phyloP scores from a whole-genome alignment of 2,797 vertebrate genomes.

The Antennarius maculatus region DNA sequence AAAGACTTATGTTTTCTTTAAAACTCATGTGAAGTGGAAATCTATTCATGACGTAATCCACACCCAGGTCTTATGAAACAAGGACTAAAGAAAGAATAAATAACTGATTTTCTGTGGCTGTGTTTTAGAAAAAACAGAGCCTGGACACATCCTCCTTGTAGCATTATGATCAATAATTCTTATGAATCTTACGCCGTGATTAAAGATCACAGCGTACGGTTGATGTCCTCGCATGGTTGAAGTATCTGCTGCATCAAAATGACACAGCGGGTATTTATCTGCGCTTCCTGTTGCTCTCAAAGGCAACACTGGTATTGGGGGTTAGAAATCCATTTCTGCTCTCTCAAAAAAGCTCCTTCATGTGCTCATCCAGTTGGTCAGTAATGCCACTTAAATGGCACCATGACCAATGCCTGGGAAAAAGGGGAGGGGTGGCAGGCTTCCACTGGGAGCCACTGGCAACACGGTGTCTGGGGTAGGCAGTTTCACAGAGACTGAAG shows the following conservation, averaged over 20 bases:
- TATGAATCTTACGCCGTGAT: background rate
- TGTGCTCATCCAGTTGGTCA: constrained; percentile 74
- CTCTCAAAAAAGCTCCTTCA: constrained; percentile 77
- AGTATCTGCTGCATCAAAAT: constrained; percentile 32
- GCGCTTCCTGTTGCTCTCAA: constrained; percentile 75
- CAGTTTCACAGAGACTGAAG: constrained; percentile 78
- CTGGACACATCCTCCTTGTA: background rate
- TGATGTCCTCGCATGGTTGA: constrained; percentile 49
- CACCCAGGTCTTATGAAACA: constrained; percentile 7
- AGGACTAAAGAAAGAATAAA: background rate
- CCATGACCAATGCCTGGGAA: constrained; percentile 74
- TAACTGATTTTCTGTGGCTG: background rate
- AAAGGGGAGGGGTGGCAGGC: constrained; percentile 63
- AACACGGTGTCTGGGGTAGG: constrained; percentile 76
- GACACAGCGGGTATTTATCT: constrained; percentile 78
- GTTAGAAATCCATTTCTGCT: constrained; percentile 75
- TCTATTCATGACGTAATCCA: constrained; percentile 31
- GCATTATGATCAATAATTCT: background rate
- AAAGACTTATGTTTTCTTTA: constrained; percentile 56
- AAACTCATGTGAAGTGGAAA: constrained; percentile 46
- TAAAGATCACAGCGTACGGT: constrained; percentile 4
- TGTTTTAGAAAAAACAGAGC: background rate
- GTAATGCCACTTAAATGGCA: constrained; percentile 83
- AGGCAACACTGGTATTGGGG: constrained; percentile 71
- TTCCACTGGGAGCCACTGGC: constrained; percentile 77